phyloP scores from a whole-genome alignment of 92 coral and sea anemone species.

The Blastomussa wellsi region DNA sequence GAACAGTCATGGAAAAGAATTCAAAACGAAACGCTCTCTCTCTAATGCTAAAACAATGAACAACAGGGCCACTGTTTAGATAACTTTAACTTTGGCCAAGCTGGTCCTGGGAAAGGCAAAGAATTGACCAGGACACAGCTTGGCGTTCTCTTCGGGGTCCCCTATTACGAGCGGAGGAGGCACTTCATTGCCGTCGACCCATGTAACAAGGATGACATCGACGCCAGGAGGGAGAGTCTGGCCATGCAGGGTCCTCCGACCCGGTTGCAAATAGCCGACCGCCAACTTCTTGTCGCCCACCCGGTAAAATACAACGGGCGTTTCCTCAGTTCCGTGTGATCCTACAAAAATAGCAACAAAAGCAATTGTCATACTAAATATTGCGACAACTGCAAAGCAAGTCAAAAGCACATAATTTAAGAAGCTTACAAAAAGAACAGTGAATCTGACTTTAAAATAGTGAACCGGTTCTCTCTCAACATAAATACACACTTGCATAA shows the following conservation, averaged over 20 bases:
- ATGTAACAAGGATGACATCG: neutral
- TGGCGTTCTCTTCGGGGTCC: neutral
- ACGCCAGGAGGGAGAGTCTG: neutral
- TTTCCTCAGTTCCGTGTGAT: neutral
- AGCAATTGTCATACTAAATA: neutral
- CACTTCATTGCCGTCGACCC: neutral
- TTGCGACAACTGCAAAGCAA: neutral
- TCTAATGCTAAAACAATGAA: neutral
- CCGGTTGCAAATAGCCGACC: neutral
- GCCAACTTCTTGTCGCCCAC: neutral
- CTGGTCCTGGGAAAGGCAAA: neutral
- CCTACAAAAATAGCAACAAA: neutral
- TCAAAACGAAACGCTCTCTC: neutral
- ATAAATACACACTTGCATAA: too few species aligned
- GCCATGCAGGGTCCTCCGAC: neutral
- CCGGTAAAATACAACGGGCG: neutral
- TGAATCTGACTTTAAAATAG: neutral
- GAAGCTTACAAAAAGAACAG: neutral
- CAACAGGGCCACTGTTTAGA: neutral
- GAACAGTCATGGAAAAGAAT: neutral
- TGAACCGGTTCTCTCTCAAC: neutral
- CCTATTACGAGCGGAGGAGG: neutral
- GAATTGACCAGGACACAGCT: conserved; percentile 2
- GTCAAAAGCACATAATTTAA: neutral
- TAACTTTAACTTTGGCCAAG: neutral